Conservation (phyloP, 1,140 invertebrate species). For the Caenorhabditis inopinata region DNA sequence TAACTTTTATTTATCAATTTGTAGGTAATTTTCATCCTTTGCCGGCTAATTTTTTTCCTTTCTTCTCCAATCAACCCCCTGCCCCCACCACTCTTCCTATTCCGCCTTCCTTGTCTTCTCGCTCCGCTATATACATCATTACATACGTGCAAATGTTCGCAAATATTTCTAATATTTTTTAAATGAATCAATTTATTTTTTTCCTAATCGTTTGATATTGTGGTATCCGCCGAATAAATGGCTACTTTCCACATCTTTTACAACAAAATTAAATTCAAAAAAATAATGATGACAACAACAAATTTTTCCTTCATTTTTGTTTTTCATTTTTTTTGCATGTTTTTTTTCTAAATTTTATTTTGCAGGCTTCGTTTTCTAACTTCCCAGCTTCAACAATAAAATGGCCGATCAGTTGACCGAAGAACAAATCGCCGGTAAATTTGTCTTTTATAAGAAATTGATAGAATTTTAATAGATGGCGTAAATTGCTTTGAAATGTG, state of each 20-base stretch:
- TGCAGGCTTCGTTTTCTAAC: constrained; percentile 11
- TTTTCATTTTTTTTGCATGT: neutral
- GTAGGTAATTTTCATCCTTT: too few relatives aligned
- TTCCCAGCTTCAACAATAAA: constrained; percentile 2
- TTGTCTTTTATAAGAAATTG: neutral
- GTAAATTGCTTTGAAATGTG: too few relatives aligned
- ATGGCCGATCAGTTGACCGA: constrained; percentile 66
- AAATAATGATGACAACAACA: too few relatives aligned
- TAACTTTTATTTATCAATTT: neutral
- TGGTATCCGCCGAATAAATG: too few relatives aligned
- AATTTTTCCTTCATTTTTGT: too few relatives aligned
- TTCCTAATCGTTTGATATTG: too few relatives aligned
- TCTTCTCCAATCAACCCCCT: neutral
- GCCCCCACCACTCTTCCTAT: too few relatives aligned
- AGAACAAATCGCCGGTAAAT: constrained; percentile 65
- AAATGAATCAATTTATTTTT: too few relatives aligned
- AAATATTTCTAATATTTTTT: too few relatives aligned
- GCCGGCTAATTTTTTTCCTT: neutral
- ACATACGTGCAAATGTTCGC: constrained; percentile 1
- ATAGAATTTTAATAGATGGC: too few relatives aligned
- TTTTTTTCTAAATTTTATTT: neutral
- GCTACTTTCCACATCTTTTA: too few relatives aligned
- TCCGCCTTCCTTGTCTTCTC: neutral
- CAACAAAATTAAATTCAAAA: too few relatives aligned
- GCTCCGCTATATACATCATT: neutral